Evolutionary conservation across 2,888 invertebrate species (phyloP), one percentile per base, ranked within the genome.

Genomic region (Cyrtodaria siliqua): DNA sequence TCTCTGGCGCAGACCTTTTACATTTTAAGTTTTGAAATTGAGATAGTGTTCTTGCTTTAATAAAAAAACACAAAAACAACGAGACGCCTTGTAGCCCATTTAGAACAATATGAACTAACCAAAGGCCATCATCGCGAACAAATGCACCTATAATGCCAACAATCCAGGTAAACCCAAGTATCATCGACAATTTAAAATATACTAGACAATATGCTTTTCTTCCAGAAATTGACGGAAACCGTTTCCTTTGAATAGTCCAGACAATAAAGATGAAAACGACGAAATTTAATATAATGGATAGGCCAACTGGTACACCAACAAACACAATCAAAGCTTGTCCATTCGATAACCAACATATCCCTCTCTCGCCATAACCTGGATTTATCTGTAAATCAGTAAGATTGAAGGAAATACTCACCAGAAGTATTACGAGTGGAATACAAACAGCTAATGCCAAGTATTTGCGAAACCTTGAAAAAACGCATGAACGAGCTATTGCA

Each of bases 21-120:
- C n/a, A n/a, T n/a, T n/a, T n/a, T n/a, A n/a, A n/a, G 33, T 4
- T 52, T 14, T 55, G 44, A 8, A 69, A 18, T 26, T 60, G 20
- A 24, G 64, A 14, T 8, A 64, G 27, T 16, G 49, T 50, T 6
- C 75, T 38, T 2, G 59, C 69, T 24, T 75, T 75, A 6, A 75
- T 53, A 23, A 75, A 20, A 3, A 60, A 63, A 33, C 75, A 75
- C 6, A 69, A n/a, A 9, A 75, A 62, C n/a, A 75, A 18, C 44
- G 69, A 69, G 1, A 75, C 8, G 6, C 75, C 75, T 23, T 75
- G 75, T 14, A 69, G 47, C 12, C 75, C 75, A 55, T 75, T 75
- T 0, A 75, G 44, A 44, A 75, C 47, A 16, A 69, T 63, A 42
- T 75, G 69, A 1, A 69, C n/a, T 18, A 62, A 50, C 63, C 69